phyloP scores from a whole-genome alignment of 2,888 invertebrate species.

The Pantelozetes paolii region DNA sequence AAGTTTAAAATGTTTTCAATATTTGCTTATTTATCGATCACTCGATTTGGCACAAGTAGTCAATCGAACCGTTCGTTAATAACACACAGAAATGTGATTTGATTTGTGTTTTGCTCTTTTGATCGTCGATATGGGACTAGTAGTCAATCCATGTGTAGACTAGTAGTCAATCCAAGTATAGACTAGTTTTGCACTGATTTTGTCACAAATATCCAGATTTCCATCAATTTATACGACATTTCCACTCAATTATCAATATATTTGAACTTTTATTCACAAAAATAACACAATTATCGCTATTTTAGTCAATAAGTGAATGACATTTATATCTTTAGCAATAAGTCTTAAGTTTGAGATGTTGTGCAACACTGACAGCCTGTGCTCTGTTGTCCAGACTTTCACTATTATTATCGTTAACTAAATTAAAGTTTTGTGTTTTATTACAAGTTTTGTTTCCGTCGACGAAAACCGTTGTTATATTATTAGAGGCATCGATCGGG shows the following conservation, averaged over 20 bases:
- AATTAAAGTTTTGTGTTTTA: not conserved
- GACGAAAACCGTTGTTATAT: constrained; percentile 14
- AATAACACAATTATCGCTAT: constrained; percentile 1
- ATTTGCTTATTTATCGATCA: no score
- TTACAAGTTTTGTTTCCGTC: not conserved
- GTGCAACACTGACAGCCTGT: not conserved
- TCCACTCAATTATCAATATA: no score
- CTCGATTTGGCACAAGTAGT: no score
- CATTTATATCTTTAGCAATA: not conserved
- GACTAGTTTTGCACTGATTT: constrained; percentile 4
- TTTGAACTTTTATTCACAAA: no score
- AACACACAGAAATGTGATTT: not conserved
- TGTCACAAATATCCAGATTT: not conserved
- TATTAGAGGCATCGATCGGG: constrained; percentile 26
- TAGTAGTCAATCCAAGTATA: constrained; percentile 15
- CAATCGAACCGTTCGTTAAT: no score
- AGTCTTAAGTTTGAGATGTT: not conserved
- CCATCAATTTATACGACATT: no score
- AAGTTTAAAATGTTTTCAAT: no score
- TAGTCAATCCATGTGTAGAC: constrained; percentile 5
- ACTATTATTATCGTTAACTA: not conserved
- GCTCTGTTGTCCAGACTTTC: not conserved
- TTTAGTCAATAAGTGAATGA: not conserved
- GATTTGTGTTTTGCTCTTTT: not conserved
- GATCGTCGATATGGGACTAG: constrained; percentile 5